Conservation (phyloP, 2,888 invertebrate genomes). For the Hanleya hanleyi region DNA sequence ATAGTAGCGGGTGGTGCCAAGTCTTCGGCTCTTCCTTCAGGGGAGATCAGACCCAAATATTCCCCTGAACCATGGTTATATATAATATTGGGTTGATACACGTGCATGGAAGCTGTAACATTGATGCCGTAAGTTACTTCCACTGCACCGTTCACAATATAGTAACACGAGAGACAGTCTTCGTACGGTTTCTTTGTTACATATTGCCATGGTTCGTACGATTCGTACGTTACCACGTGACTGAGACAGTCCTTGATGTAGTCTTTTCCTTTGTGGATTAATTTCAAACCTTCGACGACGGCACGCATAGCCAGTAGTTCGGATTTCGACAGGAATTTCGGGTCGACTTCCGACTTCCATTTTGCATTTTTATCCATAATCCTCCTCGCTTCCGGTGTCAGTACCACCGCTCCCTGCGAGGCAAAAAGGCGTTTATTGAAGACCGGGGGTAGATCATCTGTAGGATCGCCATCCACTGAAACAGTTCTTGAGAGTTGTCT, state of each 20-base stretch:
- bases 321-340: slow-evolving; percentile 36
- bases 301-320: slow-evolving; percentile 52
- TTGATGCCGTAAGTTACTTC: slow-evolving; percentile 61
- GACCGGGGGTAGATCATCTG: slow-evolving; percentile 48
- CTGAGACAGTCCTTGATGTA: slow-evolving; percentile 59
- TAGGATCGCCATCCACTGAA: slow-evolving; percentile 24
- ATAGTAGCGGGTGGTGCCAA: slow-evolving; percentile 60
- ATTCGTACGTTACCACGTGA: slow-evolving; percentile 52
- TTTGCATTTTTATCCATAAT: slow-evolving; percentile 50
- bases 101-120: slow-evolving; percentile 46
- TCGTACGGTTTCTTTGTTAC: slow-evolving; percentile 53
- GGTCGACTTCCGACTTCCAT: slow-evolving; percentile 28
- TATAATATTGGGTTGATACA: slow-evolving; percentile 62
- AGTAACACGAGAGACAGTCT: slow-evolving; percentile 54
- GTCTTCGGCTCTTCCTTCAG: slow-evolving; percentile 55
- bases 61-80: slow-evolving; percentile 64
- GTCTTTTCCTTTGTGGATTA: slow-evolving; percentile 57
- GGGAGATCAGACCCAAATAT: slow-evolving; percentile 58
- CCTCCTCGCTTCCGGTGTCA: slow-evolving; percentile 53
- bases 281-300: slow-evolving; percentile 55
- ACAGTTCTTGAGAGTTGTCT: neutral
- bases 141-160: slow-evolving; percentile 56
- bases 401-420: slow-evolving; percentile 50
- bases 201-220: slow-evolving; percentile 49
- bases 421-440: slow-evolving; percentile 63